Conservation (phyloP, 2,888 invertebrate genomes). For the Plebejus argus region DNA sequence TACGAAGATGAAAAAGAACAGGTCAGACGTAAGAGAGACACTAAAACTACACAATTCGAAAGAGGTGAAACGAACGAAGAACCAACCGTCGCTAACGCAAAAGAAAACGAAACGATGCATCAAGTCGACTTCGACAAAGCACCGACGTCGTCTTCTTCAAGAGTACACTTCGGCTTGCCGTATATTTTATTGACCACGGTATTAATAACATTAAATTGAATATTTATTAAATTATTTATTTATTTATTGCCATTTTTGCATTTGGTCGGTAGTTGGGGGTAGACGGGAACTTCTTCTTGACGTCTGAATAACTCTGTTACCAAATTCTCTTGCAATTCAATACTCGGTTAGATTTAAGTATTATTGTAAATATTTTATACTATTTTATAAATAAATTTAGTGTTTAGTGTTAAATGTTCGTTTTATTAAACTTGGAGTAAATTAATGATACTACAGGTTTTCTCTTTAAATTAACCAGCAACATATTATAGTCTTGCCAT, state of each 20-base stretch:
- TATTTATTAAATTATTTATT: conserved; percentile 69
- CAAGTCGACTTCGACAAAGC: conserved; percentile 57
- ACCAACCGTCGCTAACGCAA: conserved; percentile 46
- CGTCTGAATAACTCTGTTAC: conserved; percentile 57
- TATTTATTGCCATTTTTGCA: conserved; percentile 73
- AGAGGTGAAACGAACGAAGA: conserved; percentile 56
- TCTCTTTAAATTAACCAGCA: no score
- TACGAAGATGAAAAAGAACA: conserved; percentile 49
- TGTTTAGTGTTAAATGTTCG: conserved; percentile 32
- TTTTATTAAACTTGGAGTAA: neutral
- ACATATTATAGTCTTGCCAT: no score
- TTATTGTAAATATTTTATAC: conserved; percentile 73
- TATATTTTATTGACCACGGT: conserved; percentile 54
- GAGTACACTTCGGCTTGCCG: conserved; percentile 45
- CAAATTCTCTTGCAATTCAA: conserved; percentile 70
- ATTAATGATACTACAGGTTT: no score
- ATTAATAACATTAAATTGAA: conserved; percentile 55
- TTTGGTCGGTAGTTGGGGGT: conserved; percentile 57
- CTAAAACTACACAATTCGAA: conserved; percentile 61
- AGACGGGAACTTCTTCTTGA: conserved; percentile 39
- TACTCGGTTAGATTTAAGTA: conserved; percentile 68
- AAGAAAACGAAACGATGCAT: conserved; percentile 53
- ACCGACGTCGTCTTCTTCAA: conserved; percentile 41
- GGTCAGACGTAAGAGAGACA: conserved; percentile 53
- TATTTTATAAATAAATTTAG: conserved; percentile 49